Percentiles rank a stretch among this genome's conserved stretches.
Conservation (phyloP, 92 coral and sea anemone species). For the Porites rus region DNA sequence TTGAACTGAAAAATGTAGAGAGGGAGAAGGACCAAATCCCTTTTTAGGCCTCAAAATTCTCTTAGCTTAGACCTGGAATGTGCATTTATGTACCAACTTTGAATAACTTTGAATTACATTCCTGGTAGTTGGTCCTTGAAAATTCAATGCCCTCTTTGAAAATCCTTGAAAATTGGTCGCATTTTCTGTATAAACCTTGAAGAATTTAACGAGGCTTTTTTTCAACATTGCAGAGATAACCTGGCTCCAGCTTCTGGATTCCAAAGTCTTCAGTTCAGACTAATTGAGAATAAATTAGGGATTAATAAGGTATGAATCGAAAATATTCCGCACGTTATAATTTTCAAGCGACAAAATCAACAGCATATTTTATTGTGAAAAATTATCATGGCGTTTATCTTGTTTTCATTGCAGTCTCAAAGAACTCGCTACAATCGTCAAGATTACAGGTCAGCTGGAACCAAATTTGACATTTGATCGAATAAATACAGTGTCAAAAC, state of each 20-base stretch:
- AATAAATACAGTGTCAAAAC: no score
- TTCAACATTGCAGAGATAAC: constrained; percentile 68
- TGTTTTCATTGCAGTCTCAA: constrained; percentile 28
- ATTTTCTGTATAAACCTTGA: background rate
- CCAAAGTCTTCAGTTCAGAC: constrained; percentile 95
- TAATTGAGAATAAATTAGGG: constrained; percentile 96
- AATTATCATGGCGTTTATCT: background rate
- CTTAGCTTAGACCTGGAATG: no score
- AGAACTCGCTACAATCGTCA: constrained; percentile 51
- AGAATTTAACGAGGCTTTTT: background rate
- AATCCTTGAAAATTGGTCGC: background rate
- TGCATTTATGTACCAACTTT: no score
- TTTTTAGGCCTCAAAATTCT: no score
- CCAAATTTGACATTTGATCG: no score
- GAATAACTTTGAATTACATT: no score
- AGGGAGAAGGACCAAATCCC: no score
- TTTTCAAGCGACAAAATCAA: background rate
- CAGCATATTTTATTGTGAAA: no score
- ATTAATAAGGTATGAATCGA: constrained; percentile 68
- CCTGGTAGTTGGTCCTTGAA: no score
- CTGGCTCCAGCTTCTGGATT: constrained; percentile 98
- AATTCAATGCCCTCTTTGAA: no score
- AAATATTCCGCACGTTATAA: background rate
- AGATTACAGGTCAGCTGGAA: constrained; percentile 42
- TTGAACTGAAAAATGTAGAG: no score